Evolutionary conservation across 2,888 invertebrate genomes (phyloP).

Genomic region (Epistrophella euchroma): DNA sequence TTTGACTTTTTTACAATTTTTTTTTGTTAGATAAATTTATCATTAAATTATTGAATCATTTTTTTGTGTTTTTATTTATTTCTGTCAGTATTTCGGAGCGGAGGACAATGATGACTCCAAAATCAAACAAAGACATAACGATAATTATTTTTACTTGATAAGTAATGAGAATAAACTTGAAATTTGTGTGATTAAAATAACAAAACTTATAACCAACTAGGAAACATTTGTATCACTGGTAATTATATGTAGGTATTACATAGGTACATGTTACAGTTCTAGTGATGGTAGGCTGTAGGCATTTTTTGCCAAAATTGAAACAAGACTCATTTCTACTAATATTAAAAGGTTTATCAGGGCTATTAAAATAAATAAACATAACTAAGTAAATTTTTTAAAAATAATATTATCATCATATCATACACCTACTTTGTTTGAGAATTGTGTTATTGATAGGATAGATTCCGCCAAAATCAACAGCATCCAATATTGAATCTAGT

Average conservation of each 20-base stretch:
- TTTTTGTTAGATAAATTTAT: too few species aligned
- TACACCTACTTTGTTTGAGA: conserved; percentile 83
- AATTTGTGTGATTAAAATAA: too few species aligned
- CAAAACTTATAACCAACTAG: neutral
- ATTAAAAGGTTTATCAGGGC: conserved; percentile 82
- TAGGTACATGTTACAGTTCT: conserved; percentile 22
- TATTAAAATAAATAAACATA: conserved; percentile 69
- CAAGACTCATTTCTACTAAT: conserved; percentile 81
- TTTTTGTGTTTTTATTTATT: too few species aligned
- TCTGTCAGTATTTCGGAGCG: too few species aligned
- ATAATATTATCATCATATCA: conserved; percentile 71
- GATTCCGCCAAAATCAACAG: conserved; percentile 79
- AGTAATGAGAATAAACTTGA: too few species aligned
- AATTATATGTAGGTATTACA: too few species aligned
- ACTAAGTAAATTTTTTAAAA: neutral
- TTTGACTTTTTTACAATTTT: too few species aligned
- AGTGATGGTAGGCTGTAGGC: conserved; percentile 81
- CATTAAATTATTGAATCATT: too few species aligned
- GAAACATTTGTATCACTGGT: conserved; percentile 8
- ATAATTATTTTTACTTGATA: too few species aligned
- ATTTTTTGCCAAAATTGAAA: conserved; percentile 81
- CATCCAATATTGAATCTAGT: conserved; percentile 79
- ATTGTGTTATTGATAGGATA: conserved; percentile 82
- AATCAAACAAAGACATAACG: too few species aligned
- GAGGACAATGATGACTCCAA: too few species aligned